phyloP scores from a whole-genome alignment of 2,113 vertebrate species.

The Tachuris rubrigastra region DNA sequence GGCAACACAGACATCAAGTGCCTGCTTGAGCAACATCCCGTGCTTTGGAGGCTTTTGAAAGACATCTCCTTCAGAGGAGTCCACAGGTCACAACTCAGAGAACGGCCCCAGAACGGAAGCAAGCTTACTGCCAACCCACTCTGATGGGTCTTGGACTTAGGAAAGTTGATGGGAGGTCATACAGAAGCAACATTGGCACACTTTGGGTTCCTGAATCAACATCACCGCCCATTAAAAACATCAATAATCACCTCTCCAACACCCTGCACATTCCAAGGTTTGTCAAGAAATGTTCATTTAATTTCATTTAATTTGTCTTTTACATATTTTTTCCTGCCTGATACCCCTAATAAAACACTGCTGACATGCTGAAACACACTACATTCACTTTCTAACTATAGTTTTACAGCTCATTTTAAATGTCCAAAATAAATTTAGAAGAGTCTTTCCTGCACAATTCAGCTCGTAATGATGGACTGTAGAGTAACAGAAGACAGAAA shows the following conservation, averaged over 20 bases:
- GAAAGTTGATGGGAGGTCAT: accelerated
- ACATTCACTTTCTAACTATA: neutral
- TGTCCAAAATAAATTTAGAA: neutral
- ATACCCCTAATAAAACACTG: neutral
- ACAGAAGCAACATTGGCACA: neutral
- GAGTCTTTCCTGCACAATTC: neutral
- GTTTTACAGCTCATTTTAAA: neutral
- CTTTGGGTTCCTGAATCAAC: neutral
- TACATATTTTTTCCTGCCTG: neutral
- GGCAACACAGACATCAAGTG: neutral
- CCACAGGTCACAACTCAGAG: neutral
- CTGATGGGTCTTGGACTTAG: neutral
- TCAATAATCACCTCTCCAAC: neutral
- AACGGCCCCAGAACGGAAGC: neutral
- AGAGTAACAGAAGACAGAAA: neutral
- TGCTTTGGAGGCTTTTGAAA: neutral
- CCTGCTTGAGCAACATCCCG: neutral
- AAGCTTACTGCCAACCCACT: neutral
- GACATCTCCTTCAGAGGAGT: neutral
- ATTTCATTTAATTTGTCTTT: neutral
- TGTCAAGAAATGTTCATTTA: neutral
- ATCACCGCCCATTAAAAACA: neutral
- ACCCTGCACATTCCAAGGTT: neutral
- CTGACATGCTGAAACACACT: neutral
- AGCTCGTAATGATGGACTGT: neutral